Evolutionary conservation across 1,140 invertebrate genomes (phyloP), one percentile per base, ranked within the genome.

Genomic region (Antheraea mylitta): DNA sequence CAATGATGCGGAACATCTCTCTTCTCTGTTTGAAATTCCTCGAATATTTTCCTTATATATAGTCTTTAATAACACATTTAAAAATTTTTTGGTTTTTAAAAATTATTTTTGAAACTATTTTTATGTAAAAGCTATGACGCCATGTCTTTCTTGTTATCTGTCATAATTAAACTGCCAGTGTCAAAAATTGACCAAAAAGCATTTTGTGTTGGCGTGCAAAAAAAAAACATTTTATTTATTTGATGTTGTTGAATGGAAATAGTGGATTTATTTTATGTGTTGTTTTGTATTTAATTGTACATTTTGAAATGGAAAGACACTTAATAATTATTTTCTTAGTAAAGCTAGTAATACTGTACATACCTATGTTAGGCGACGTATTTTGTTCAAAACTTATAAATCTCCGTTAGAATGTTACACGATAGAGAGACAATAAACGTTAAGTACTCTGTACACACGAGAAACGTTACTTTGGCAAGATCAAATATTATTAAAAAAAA

Each of bases 251-350:
- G 22, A 30, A 30, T 2, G 22, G 22, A 30, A 30, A 30, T 30
- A 30, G 22, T 30, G 1, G 22, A 4, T 30, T 1, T 30, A 2
- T 30, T 30, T 42, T 10, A 42, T 10, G 38, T 42, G 38, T 8
- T 7, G 38, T 8, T 42, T 42, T 10, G 3, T 10, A 61, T 5
- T 3, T 19, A 42, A 18, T 59, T 73, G 68, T 76, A 79, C 72
- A 76, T 80, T 77, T 81, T 76, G 59, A 76, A 80, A 68, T 62
- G 19, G 64, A 75, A 75, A 73, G 63, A 68, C 22, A 61, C 72
- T 75, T 85, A 85, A 66, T 66, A 66, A 79, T 78, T 81, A 82
- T 73, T 76, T 82, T 83, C 79, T 89, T 87, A 91, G 85, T 89
- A 89, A 30, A 30, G 22, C 22, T 30, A 30, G 4, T 30, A 30